Base-by-base conservation (phyloP, 2,113 vertebrate genomes). In the Caretta caretta region DNA sequence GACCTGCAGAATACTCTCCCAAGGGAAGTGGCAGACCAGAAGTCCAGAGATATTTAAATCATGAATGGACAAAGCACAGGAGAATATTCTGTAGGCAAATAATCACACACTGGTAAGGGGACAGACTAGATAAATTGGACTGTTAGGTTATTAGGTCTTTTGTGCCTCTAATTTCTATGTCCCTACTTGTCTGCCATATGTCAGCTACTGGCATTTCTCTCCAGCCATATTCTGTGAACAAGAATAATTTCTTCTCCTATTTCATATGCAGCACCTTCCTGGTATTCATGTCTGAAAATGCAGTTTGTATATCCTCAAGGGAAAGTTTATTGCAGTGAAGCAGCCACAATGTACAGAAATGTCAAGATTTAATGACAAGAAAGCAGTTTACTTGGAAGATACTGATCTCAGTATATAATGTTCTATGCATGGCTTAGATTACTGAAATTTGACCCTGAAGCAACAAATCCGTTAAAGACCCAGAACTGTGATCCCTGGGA, bases 351-450 rank as follows among this genome's bases (percentile, higher is more conserved):
- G 95, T 93, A 93, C 91, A 91, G 88, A 97, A 97, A 96, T 97
- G 96, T 96, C 96, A 97, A 92, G 62, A 56, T 95, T 90, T 96
- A 97, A 97, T 96, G 97, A 96, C 88, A 96, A 96, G 90, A 94
- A 97, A 91, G 86, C 88, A 93, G 90, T 96, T 97, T 93, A 96
- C 83, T 92, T 80, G 86, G 89, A 96, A 94, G 95, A 93, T 94
- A 91, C 96, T 76, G 90, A 96, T 97, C 85, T 96, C 72, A 38
- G 75, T 89, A 56, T 87, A 59, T 80, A 83, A 87, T 62, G 48
- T 85, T 50, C 35, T 76, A 93, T 87, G 95, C 85, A 85, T 2
- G 31, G 14, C 92, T 94, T 87, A 78, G 94, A 94, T 96, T 94
- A 81, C 29, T 96, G 69, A 87, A 97, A 96, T 93, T 96, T 90